These are phyloP conservation scores for Picus viridis DNA, from an alignment of 2,797 vertebrate species.

Conservation along the genomic window DNA sequence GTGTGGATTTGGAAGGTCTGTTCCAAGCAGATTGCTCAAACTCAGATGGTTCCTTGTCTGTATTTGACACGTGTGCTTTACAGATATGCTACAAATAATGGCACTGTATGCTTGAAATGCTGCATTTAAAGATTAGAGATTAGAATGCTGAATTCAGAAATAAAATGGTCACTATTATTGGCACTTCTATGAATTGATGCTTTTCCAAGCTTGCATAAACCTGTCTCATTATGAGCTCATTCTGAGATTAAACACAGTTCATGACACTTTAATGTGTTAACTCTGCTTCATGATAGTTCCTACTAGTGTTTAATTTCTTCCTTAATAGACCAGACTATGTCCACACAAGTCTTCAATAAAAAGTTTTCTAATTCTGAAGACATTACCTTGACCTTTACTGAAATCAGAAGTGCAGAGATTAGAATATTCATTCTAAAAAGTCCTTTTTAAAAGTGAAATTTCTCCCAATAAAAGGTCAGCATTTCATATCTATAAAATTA, in stretches of 20 bases:
- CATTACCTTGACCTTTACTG: constrained; percentile 63
- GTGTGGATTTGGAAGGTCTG: background rate
- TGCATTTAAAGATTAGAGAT: background rate
- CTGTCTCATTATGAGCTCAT: background rate
- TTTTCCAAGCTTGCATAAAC: background rate
- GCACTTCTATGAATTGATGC: background rate
- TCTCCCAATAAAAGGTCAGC: constrained; percentile 55
- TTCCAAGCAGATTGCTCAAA: background rate
- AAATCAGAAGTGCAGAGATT: constrained; percentile 54
- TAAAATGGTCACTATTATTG: background rate
- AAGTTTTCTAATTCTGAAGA: constrained; percentile 46
- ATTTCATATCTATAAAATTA: constrained; percentile 62
- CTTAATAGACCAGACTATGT: constrained; percentile 35
- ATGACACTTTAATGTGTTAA: constrained; percentile 16
- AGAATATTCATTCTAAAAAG: constrained; percentile 44
- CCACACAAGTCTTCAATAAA: constrained; percentile 42
- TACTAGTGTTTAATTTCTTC: constrained; percentile 29
- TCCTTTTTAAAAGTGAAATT: constrained; percentile 5
- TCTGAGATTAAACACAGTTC: constrained; percentile 43
- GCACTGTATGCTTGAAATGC: background rate
- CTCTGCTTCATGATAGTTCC: constrained; percentile 37
- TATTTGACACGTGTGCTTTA: background rate
- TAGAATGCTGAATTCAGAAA: background rate
- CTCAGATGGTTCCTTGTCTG: background rate
- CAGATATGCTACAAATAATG: background rate